Evolutionary conservation across 2,113 vertebrate species (phyloP).

Genomic region (Callithrix jacchus): DNA sequence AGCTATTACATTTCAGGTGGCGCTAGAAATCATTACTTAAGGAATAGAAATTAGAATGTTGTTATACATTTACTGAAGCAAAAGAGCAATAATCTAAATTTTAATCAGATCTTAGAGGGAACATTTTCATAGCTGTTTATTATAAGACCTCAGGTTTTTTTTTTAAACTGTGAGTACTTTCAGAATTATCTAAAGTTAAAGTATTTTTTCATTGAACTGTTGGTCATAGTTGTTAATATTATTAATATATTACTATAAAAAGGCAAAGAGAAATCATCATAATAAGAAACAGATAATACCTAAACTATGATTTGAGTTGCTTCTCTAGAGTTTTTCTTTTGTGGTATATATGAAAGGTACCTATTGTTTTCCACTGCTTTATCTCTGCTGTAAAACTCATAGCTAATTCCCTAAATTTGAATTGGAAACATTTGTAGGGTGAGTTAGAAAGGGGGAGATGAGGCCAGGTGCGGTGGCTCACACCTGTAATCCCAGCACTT

Average conservation of each 20-base stretch:
- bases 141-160: neutral
- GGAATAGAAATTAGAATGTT: constrained; percentile 30
- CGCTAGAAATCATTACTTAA: constrained; percentile 23
- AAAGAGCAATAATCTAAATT: neutral
- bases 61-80: neutral
- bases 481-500: too few relatives aligned
- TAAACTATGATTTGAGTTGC: neutral
- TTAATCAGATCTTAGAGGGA: neutral
- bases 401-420: neutral
- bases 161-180: neutral
- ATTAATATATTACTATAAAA: neutral
- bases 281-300: neutral
- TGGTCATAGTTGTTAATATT: neutral
- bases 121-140: neutral
- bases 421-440: neutral
- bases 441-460: neutral
- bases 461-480: too few relatives aligned
- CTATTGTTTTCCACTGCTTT: neutral
- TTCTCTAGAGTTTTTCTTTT: neutral
- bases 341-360: neutral
- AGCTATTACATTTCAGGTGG: neutral
- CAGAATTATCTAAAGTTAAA: neutral
- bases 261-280: neutral
- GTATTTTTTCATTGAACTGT: neutral
- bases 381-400: neutral